Base-by-base conservation (phyloP, 2,113 vertebrate species). In the Formicarius rufipectus region DNA sequence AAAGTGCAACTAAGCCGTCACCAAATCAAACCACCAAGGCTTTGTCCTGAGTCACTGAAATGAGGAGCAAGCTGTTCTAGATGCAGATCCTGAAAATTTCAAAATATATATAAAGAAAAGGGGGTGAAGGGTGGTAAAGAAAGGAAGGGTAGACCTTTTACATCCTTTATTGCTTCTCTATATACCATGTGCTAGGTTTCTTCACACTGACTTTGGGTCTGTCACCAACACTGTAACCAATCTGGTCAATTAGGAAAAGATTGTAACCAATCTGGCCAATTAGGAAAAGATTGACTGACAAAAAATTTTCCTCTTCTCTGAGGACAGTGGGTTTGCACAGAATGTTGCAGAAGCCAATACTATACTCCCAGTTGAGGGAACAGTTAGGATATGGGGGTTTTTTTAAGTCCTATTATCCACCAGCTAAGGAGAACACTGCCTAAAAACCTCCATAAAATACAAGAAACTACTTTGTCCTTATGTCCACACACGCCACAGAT, bases 91-190 rank as follows among this genome's bases (percentile, higher is more conserved):
- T 40, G 10, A 45, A 67, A 25, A 56, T 52, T 76, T 55, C 9
- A 35, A 83, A 89, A 52, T 23, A n/a, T 7, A 50, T 9, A 7
- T 7, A 15, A 1, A 74, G 4, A 20, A 39, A 25, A 24, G 55
- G 17, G 13, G 5, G 1, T 2, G 4, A 19, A 8, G 12, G 3
- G 14, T 23, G 12, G 11, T 21, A 40, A 39, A 16, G 14, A 68
- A 69, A 59, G 6, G 12, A 75, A 40, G 5, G 31, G 3, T 14
- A 52, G 28, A 55, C 27, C 4, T 49, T 72, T 73, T 35, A 27
- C 9, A 55, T 77, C 6, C 28, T 14, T 69, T 30, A 79, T 18
- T 68, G 7, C 21, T 79, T 50, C 35, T 42, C 21, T 52, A 2
- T 59, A 33, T 2, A 8, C 14, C 4, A 4, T 42, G 39, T 37